Evolutionary conservation across 2,888 invertebrate genomes (phyloP).

Genomic region (Melipona beecheii): DNA sequence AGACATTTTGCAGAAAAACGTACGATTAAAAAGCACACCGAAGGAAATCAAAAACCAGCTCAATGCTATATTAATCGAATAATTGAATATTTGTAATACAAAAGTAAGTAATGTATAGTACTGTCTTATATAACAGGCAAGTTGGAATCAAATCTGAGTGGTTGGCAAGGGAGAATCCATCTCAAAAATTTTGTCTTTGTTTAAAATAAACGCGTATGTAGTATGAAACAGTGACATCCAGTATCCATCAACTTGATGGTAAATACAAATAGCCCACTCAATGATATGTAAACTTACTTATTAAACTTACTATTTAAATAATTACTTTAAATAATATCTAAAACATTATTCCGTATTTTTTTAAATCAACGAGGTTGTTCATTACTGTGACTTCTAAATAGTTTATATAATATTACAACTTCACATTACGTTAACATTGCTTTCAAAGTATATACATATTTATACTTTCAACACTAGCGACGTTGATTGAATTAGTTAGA

Average conservation of each 20-base stretch:
- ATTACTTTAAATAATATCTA: too few relatives aligned
- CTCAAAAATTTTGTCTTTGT: background rate
- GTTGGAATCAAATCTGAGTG: background rate
- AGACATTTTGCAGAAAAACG: background rate
- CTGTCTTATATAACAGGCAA: background rate
- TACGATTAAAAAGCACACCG: background rate
- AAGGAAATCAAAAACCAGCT: constrained; percentile 6
- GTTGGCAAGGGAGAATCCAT: background rate
- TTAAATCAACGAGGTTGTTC: too few relatives aligned
- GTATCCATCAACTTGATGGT: background rate
- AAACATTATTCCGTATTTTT: too few relatives aligned
- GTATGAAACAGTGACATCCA: background rate
- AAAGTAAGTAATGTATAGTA: background rate
- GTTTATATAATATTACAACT: too few relatives aligned
- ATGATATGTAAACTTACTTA: too few relatives aligned
- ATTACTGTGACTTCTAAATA: too few relatives aligned
- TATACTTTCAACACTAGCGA: too few relatives aligned
- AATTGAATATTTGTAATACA: background rate
- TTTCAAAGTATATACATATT: too few relatives aligned
- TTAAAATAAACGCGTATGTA: background rate
- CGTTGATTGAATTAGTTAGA: too few relatives aligned
- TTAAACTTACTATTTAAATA: too few relatives aligned
- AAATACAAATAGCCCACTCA: too few relatives aligned
- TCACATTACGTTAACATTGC: too few relatives aligned
- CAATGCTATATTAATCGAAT: constrained; percentile 19